Base-by-base conservation (phyloP, 2,797 vertebrate genomes). In the Ispidina lecontei region DNA sequence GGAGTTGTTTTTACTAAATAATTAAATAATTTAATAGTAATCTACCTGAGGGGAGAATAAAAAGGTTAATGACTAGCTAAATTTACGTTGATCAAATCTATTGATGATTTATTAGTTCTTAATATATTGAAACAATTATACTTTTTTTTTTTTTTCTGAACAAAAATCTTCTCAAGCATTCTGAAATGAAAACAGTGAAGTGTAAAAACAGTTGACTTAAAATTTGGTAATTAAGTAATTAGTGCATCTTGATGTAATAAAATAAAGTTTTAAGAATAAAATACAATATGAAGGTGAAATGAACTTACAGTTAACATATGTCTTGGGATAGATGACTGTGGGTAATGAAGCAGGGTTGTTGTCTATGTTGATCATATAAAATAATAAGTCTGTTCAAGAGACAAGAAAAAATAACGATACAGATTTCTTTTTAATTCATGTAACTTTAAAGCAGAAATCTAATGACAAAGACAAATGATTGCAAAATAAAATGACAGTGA, bases 21-120 rank as follows among this genome's bases (percentile, higher is more conserved):
- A 37, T 37, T 67, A 85, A 89, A 65, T 46, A 7, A n/a, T 52
- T 87, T 77, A 46, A 35, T 29, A 70, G 12, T 44, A 91, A 95
- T 21, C 15, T 89, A 58, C 29, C 19, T 79, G 33, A 91, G 23
- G 64, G 14, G 7, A 85, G 21, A 86, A 84, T 33, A 87, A 64
- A 74, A 17, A 49, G 9, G 7, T 51, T 76, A 87, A 76, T 41
- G 8, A 76, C 26, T 67, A 74, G 5, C 4, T 49, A 46, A 52
- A 55, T 63, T 84, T 56, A 33, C 35, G 21, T 79, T 47, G 23
- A 82, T 90, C 29, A 49, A 79, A 23, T 31, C 18, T 72, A 26
- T 33, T 4, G 3, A 47, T 78, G 22, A 60, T 29, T 33, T 81
- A 39, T 75, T 79, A 63, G 4, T 77, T 26, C 11, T 28, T 78